These are phyloP conservation scores for Pelecanus crispus DNA, from an alignment of 2,113 vertebrate genomes.

Conservation along the genomic window DNA sequence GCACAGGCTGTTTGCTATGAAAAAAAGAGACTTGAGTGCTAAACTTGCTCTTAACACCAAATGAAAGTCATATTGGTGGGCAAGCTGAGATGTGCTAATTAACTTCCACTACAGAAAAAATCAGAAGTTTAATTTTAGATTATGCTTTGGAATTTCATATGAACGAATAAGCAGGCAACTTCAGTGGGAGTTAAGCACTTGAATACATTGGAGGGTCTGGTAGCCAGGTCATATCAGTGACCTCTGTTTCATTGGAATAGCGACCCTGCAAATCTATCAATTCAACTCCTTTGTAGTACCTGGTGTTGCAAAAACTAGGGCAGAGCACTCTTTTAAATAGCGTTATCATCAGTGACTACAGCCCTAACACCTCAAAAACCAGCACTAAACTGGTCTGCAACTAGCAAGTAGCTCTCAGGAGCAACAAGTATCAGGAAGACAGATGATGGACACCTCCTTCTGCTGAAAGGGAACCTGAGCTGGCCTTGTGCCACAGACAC, in stretches of 20 bases:
- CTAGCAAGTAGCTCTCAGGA: not conserved
- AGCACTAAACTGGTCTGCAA: not conserved
- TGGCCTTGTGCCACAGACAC: no score
- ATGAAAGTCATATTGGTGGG: conserved; percentile 74
- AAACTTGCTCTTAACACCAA: conserved; percentile 75
- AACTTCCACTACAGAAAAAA: conserved; percentile 72
- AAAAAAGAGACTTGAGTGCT: conserved; percentile 57
- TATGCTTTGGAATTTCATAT: conserved; percentile 55
- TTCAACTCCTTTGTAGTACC: not conserved
- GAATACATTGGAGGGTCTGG: not conserved
- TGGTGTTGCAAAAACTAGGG: not conserved
- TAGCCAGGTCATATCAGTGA: not conserved
- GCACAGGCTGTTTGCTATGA: conserved; percentile 72
- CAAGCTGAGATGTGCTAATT: conserved; percentile 74
- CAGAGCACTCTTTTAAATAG: not conserved
- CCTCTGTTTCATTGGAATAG: not conserved
- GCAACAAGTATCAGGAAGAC: not conserved
- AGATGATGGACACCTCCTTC: not conserved
- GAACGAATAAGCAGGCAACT: not conserved
- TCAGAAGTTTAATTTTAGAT: conserved; percentile 72
- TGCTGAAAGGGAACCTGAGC: not conserved
- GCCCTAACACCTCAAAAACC: not conserved
- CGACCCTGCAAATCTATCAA: not conserved
- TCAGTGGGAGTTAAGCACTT: not conserved
- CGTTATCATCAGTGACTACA: not conserved